Evolutionary conservation across 2,888 invertebrate genomes (phyloP), one percentile per base, ranked within the genome.

Genomic region (Cheilosia scutellata): DNA sequence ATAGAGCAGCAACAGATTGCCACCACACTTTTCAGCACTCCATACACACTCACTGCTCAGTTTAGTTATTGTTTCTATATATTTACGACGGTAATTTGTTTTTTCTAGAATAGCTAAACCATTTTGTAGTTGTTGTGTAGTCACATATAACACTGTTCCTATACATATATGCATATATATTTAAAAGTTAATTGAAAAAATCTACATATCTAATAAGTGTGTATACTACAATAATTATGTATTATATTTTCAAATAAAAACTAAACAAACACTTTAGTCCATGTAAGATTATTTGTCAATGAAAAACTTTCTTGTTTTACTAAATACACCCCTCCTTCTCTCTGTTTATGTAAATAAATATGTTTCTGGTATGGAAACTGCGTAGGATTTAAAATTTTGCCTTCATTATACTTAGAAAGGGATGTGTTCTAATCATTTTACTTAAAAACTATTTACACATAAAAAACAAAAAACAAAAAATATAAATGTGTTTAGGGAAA

Each of bases 391-490:
- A n/a, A 0, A 51, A 27, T 27, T 49, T 65, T 53, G 13, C 6
- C 4, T 37, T 51, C n/a, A 49, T 42, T 40, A 33, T 40, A 51
- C 27, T 47, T 16, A 33, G 16, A 47, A 44, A 42, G 31, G 31
- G 33, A 60, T 42, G 66, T 49, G 55, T 51, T 27, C n/a, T n/a
- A 49, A 76, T 65, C 42, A 58, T 33, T 66, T 72, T 49, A 63
- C 83, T 84, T 84, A 79, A 57, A 71, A 79, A 58, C 68, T 84
- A 84, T 79, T 13, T 84, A 84, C 75, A 79, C 37, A 71, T n/a
- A 27, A 44, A 40, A 11, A 47, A 55, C 16, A 37, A 68, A 55
- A 44, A 31, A 49, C 47, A 78, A 62, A 44, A 57, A 44, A 76
- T 11, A 44, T 27, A 62, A 16, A 20, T 47, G 37, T n/a, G 13